A percentile compares a stretch with the other conserved stretches of the same genome.
Conservation (phyloP, 2,113 vertebrate genomes). For the Phaethornis superciliosus region DNA sequence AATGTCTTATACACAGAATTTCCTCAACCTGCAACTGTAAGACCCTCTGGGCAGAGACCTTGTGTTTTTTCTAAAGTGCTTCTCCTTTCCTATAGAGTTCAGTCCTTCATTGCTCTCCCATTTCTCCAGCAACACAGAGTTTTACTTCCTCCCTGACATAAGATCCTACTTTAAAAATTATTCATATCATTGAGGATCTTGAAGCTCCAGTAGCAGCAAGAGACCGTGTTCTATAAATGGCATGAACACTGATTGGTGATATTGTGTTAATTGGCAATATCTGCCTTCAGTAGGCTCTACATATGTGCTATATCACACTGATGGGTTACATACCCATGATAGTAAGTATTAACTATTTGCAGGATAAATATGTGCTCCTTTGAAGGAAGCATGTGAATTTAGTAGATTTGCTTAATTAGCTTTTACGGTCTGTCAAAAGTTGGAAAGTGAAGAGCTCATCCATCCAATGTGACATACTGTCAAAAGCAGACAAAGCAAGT, state of each 20-base stretch:
- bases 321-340: constrained; percentile 52
- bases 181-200: not conserved
- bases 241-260: constrained; percentile 57
- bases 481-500: constrained; percentile 67
- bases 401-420: constrained; percentile 72
- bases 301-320: constrained; percentile 68
- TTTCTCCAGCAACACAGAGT: not conserved
- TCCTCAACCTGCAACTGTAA: not conserved
- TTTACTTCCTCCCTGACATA: constrained; percentile 28
- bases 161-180: constrained; percentile 27
- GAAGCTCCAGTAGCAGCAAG: constrained; percentile 37
- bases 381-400: constrained; percentile 56
- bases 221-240: constrained; percentile 57
- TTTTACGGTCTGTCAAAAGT: constrained; percentile 71
- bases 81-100: not conserved
- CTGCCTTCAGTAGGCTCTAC: constrained; percentile 65
- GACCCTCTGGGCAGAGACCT: not conserved
- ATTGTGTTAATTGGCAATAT: constrained; percentile 77
- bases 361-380: constrained; percentile 46
- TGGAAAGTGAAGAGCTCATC: constrained; percentile 53
- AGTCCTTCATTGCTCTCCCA: not conserved
- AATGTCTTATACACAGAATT: constrained; percentile 11
- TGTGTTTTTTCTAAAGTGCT: not conserved
- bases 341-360: constrained; percentile 69
- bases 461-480: constrained; percentile 69